phyloP scores from a whole-genome alignment of 2,888 invertebrate species.

The Cryptocephalus primarius region DNA sequence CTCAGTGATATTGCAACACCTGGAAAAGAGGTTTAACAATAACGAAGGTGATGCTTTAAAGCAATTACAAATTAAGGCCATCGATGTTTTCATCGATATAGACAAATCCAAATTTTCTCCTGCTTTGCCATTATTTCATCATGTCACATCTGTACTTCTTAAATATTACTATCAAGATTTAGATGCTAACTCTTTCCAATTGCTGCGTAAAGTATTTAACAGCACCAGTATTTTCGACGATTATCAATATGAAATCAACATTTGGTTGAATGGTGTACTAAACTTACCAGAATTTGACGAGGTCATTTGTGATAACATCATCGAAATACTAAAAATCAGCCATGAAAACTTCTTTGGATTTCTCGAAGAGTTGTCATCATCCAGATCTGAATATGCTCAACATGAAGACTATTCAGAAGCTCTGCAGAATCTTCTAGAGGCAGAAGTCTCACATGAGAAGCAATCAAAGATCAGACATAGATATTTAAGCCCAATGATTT shows the following conservation, averaged over 20 bases:
- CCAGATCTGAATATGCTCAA: neutral
- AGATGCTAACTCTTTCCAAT: conserved; percentile 18
- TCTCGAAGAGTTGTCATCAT: conserved; percentile 14
- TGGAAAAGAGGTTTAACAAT: no score
- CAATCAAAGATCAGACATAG: conserved; percentile 7
- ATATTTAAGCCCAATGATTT: conserved; percentile 29
- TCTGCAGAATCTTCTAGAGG: conserved; percentile 6
- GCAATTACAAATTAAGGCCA: conserved; percentile 33
- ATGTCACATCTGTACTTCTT: conserved; percentile 22
- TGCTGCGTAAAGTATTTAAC: conserved; percentile 45
- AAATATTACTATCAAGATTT: conserved; percentile 38
- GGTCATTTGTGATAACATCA: conserved; percentile 23
- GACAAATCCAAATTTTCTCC: conserved; percentile 31
- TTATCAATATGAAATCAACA: conserved; percentile 52
- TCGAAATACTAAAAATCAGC: conserved; percentile 16
- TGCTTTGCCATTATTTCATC: conserved; percentile 20
- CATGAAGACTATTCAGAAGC: conserved; percentile 5
- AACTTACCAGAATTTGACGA: conserved; percentile 20
- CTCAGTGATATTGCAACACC: neutral
- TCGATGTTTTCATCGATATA: conserved; percentile 33
- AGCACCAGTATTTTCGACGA: conserved; percentile 55
- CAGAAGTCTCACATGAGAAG: neutral
- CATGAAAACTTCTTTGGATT: conserved; percentile 19
- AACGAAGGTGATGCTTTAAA: conserved; percentile 9
- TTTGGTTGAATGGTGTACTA: conserved; percentile 41